Evolutionary conservation across 1,140 invertebrate genomes (phyloP).

Genomic region (Liolophura sinensis): DNA sequence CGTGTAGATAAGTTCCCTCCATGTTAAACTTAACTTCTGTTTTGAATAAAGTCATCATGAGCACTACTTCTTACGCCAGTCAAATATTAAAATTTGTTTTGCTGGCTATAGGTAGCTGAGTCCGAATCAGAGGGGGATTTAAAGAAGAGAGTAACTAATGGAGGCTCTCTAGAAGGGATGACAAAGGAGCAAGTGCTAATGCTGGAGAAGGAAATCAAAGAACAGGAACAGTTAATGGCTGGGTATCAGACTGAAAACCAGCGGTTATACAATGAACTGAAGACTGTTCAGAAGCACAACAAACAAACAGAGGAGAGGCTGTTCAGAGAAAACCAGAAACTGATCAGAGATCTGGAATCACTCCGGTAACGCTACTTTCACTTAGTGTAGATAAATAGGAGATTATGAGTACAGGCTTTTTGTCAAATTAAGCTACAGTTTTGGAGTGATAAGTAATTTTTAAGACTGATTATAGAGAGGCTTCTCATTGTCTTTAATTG

Average conservation of each 20-base stretch:
- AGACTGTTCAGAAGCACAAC: conserved; percentile 33
- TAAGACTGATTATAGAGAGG: too few relatives aligned
- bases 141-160: conserved; percentile 26
- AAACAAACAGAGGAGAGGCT: conserved; percentile 49
- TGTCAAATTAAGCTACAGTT: too few relatives aligned
- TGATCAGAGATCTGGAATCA: conserved; percentile 38
- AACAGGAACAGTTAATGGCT: conserved; percentile 50
- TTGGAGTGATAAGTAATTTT: too few relatives aligned
- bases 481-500: too few relatives aligned
- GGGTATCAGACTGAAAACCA: conserved; percentile 55
- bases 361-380: conserved; percentile 33
- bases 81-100: neutral
- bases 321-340: conserved; percentile 55
- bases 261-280: conserved; percentile 51
- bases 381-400: too few relatives aligned
- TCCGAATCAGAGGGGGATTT: conserved; percentile 9
- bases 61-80: neutral
- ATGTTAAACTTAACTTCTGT: too few relatives aligned
- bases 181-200: conserved; percentile 30
- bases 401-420: too few relatives aligned
- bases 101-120: conserved; percentile 2
- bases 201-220: conserved; percentile 44
- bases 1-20: too few relatives aligned
- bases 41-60: neutral
- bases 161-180: conserved; percentile 18